A percentile compares a stretch with the other conserved stretches of the same genome.
Conservation (phyloP, 2,797 vertebrate species). For the Spinus olivaceus region DNA sequence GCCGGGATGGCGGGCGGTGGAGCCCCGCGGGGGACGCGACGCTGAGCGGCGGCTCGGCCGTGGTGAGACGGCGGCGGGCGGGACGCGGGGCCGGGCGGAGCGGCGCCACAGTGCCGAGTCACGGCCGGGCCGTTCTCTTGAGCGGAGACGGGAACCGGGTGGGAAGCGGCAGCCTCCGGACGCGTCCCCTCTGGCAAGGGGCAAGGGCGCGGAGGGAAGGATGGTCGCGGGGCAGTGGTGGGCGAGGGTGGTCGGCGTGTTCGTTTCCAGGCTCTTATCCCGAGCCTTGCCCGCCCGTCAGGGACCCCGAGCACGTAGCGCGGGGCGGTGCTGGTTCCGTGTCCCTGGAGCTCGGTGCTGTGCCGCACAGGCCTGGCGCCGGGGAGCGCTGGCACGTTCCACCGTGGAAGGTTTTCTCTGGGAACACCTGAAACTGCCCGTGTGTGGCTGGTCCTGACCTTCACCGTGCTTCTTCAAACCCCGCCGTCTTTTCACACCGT, state of each 20-base stretch:
- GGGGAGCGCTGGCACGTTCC: neutral
- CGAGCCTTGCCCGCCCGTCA: neutral
- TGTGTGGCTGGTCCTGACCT: neutral
- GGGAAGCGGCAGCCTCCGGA: neutral
- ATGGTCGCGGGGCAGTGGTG: neutral
- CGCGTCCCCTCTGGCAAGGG: neutral
- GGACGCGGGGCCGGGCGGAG: neutral
- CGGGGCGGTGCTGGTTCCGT: neutral
- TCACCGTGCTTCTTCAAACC: rapidly evolving
- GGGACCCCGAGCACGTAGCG: neutral
- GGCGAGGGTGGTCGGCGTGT: neutral
- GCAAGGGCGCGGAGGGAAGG: neutral
- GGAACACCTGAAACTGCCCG: neutral
- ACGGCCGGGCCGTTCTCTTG: neutral
- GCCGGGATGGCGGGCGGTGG: neutral
- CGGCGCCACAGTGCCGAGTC: neutral
- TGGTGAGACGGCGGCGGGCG: neutral
- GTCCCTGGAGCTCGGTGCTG: neutral
- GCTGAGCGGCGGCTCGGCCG: neutral
- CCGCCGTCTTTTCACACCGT: rapidly evolving
- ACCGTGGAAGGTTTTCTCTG: neutral
- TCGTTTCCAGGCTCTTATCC: neutral
- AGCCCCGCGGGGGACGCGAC: neutral
- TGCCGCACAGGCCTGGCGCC: neutral
- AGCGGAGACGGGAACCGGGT: neutral